Percentiles rank a stretch among this genome's conserved stretches.
Conservation (phyloP, 2,113 vertebrate species). For the Channa maculata region DNA sequence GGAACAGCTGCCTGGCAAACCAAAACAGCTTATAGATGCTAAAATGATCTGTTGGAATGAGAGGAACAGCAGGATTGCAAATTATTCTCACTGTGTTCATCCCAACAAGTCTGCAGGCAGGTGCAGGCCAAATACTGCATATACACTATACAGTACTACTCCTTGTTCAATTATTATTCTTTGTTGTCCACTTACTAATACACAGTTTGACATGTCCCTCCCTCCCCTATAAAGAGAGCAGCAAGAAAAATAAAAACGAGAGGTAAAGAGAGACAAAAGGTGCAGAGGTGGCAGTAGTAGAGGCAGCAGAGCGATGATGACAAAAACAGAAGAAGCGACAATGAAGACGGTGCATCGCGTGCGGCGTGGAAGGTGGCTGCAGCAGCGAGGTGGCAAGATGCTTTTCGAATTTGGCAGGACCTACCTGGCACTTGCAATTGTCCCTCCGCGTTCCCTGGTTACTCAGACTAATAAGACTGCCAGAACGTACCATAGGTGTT, state of each 20-base stretch:
- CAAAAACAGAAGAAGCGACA: slow-evolving; percentile 48
- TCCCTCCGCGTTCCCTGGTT: slow-evolving; percentile 87
- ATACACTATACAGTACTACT: too few relatives aligned
- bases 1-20: too few relatives aligned
- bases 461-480: slow-evolving; percentile 89
- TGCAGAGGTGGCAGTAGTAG: slow-evolving; percentile 17
- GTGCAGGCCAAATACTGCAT: not conserved
- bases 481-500: slow-evolving; percentile 96
- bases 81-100: too few relatives aligned
- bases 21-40: too few relatives aligned
- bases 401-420: slow-evolving; percentile 54
- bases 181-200: not conserved
- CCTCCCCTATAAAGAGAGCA: slow-evolving; percentile 27
- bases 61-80: too few relatives aligned
- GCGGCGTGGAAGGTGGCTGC: slow-evolving; percentile 57
- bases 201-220: slow-evolving; percentile 20
- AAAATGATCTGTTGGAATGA: too few relatives aligned
- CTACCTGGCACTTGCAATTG: slow-evolving; percentile 81
- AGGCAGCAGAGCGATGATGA: slow-evolving; percentile 21
- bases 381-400: slow-evolving; percentile 47
- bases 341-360: slow-evolving; percentile 41
- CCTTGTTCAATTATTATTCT: not conserved
- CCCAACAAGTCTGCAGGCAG: too few relatives aligned
- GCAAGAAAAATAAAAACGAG: slow-evolving; percentile 17
- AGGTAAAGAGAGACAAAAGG: slow-evolving; percentile 22